Evolutionary conservation across 1,140 invertebrate species (phyloP).

Genomic region (Cephus cinctus): DNA sequence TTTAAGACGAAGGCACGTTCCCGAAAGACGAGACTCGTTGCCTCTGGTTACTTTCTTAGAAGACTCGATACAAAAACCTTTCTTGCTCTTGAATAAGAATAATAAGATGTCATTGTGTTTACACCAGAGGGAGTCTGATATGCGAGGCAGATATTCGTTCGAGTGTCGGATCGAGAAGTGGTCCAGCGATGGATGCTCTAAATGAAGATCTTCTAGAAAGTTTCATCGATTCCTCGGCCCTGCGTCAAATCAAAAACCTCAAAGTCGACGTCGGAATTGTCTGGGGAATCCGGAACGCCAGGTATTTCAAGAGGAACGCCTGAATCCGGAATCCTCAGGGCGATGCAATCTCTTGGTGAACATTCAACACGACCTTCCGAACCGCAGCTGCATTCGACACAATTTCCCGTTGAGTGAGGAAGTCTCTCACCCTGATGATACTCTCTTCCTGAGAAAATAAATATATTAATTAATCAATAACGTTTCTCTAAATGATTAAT

Average conservation of each 20-base stretch:
- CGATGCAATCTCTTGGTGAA: conserved; percentile 61
- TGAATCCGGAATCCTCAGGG: conserved; percentile 45
- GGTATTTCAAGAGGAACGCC: too few species aligned
- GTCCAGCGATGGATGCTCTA: too few species aligned
- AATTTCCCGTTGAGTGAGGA: conserved; percentile 68
- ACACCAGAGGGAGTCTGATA: too few species aligned
- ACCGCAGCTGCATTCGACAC: conserved; percentile 67
- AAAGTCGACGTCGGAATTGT: conserved; percentile 38
- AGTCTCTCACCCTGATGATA: conserved; percentile 65
- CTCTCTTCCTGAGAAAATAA: conserved; percentile 56
- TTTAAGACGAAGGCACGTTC: conserved; percentile 34
- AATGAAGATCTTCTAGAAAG: conserved; percentile 43
- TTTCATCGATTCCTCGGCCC: conserved; percentile 40
- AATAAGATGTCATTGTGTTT: too few species aligned
- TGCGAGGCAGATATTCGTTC: too few species aligned
- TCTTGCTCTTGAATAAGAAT: too few species aligned
- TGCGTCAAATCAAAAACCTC: conserved; percentile 44
- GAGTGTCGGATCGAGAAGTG: too few species aligned
- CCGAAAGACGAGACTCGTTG: conserved; percentile 24
- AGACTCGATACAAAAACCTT: too few species aligned
- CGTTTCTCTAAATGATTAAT: too few species aligned
- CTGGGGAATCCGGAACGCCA: conserved; percentile 36
- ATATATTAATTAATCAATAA: too few species aligned
- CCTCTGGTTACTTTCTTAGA: too few species aligned
- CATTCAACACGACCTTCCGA: conserved; percentile 66